These are phyloP conservation scores for Acheta domesticus DNA, from an alignment of 2,888 invertebrate species.

Conservation along the genomic window DNA sequence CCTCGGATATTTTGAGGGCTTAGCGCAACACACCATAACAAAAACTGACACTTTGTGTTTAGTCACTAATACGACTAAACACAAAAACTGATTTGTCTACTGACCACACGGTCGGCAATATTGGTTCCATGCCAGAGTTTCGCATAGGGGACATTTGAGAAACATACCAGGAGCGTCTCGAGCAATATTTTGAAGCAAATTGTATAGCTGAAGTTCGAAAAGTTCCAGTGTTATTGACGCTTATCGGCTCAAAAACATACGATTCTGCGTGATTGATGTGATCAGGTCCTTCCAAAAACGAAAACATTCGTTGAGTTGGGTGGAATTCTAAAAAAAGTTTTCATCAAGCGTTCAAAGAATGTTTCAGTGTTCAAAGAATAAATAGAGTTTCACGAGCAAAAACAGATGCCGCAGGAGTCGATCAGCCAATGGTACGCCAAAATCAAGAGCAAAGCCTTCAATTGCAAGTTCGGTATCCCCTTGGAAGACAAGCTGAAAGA, in stretches of 20 bases:
- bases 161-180: background rate
- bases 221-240: background rate
- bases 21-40: no score
- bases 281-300: background rate
- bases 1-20: no score
- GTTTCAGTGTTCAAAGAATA: background rate
- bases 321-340: background rate
- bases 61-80: no score
- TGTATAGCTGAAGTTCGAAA: background rate
- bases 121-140: background rate
- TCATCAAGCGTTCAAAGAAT: no score
- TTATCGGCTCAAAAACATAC: background rate
- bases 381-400: background rate
- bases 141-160: background rate
- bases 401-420: background rate
- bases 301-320: background rate
- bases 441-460: background rate
- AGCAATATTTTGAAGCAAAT: slow-evolving; percentile 1
- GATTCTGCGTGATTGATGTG: background rate
- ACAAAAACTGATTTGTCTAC: no score
- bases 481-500: background rate
- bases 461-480: background rate
- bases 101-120: no score
- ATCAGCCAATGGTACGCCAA: slow-evolving; percentile 12
- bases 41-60: no score